These are phyloP conservation scores for Poeciliopsis turrubarensis DNA, from an alignment of 2,113 vertebrate genomes.

Conservation along the genomic window DNA sequence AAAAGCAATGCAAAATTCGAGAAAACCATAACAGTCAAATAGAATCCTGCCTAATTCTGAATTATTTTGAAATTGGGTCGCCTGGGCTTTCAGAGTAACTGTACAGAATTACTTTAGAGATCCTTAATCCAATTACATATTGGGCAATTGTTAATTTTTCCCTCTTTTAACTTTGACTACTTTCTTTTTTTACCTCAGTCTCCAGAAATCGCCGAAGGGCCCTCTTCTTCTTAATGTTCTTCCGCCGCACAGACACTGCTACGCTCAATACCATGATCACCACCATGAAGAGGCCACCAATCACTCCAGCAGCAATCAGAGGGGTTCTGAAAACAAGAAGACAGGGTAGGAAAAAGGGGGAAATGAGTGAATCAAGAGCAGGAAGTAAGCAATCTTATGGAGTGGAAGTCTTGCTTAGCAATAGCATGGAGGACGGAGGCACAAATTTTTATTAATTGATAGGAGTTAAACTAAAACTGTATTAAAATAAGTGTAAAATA, in stretches of 20 bases:
- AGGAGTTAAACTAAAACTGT: too few relatives aligned
- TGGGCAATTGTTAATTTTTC: background rate
- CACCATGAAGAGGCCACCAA: conserved; percentile 93
- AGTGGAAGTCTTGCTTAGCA: background rate
- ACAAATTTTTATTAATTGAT: background rate
- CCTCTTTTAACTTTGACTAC: background rate
- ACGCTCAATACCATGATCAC: conserved; percentile 91
- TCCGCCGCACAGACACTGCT: conserved; percentile 90
- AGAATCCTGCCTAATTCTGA: background rate
- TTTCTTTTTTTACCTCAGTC: conserved; percentile 87
- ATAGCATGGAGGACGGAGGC: background rate
- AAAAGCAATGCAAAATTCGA: background rate
- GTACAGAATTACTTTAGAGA: background rate
- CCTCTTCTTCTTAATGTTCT: conserved; percentile 98
- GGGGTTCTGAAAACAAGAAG: conserved; percentile 84
- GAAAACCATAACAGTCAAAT: background rate
- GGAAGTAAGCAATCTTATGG: background rate
- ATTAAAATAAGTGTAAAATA: too few relatives aligned
- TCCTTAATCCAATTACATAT: background rate
- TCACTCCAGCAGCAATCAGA: conserved; percentile 94
- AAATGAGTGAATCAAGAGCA: conserved; percentile 18
- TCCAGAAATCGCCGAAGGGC: conserved; percentile 93
- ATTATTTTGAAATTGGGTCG: background rate
- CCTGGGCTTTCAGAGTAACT: background rate
- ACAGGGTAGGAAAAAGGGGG: background rate